These are phyloP conservation scores for Phenganax subtilis DNA, from an alignment of 92 coral and sea anemone species.

Conservation along the genomic window DNA sequence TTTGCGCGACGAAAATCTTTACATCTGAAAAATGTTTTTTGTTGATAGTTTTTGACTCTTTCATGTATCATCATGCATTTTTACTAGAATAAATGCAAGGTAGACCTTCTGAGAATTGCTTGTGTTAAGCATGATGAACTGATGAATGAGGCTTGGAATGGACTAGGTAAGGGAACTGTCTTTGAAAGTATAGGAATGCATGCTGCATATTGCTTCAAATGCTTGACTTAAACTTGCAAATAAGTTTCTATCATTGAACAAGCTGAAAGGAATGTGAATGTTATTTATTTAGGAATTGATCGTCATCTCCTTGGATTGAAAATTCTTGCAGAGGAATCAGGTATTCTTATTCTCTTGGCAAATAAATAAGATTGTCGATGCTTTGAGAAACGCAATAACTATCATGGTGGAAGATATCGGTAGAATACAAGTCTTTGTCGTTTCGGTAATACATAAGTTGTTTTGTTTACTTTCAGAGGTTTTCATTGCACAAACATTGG, in stretches of 20 bases:
- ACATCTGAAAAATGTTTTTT: no score
- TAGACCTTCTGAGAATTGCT: slow-evolving; percentile 62
- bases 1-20: no score
- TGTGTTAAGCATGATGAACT: slow-evolving; percentile 62
- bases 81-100: slow-evolving; percentile 52
- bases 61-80: no score
- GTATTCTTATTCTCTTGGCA: slow-evolving; percentile 40
- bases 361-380: neutral
- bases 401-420: no score
- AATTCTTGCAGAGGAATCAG: slow-evolving; percentile 74
- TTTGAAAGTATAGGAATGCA: neutral
- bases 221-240: neutral
- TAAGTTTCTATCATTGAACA: no score
- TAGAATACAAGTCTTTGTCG: no score
- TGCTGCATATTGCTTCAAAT: neutral
- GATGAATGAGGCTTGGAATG: slow-evolving; percentile 73
- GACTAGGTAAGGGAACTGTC: slow-evolving; percentile 61
- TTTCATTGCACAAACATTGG: no score
- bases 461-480: no score
- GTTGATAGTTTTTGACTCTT: no score
- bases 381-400: no score
- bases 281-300: slow-evolving; percentile 60
- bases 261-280: no score
- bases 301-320: slow-evolving; percentile 79
- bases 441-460: no score